Base-by-base conservation (phyloP, 2,113 vertebrate genomes). In the Pseudopodoces humilis region DNA sequence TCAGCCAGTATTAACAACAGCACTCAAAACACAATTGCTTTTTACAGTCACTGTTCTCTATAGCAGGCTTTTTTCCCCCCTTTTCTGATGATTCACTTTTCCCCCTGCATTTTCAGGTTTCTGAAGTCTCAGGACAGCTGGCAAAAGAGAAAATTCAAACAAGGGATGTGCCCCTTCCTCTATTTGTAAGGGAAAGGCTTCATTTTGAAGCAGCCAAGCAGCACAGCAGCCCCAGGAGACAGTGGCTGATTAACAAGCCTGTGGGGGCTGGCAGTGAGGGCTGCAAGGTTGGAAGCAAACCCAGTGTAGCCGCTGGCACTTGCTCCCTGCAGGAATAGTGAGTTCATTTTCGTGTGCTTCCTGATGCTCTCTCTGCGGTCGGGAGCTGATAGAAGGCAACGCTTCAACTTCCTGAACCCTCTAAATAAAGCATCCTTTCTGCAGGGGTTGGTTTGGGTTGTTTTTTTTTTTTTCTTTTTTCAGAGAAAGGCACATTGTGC, bases 401-500 rank as follows among this genome's bases (percentile, higher is more conserved):
- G 25, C 82, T 91, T 86, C 37, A 23, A 71, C 96, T 97, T 96
- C 96, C 96, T 96, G 95, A 84, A 33, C 41, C 69, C 88, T 86
- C 90, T 64, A 88, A 92, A 96, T 88, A 96, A 95, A 95, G 92
- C 94, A 75, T 83, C 92, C 92, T 83, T 97, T 97, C 86, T 96
- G 3, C 4, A 44, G 28, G 64, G 47, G 2, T 55, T 12, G 39
- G 25, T 53, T 37, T 9, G 46, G 50, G 37, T 31, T 59, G 13
- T 10, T 20, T 15, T 25, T 13, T 10, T 20, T 15, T 25, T 43
- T 53, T 41, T 53, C n/a, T 5, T 3, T 7, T 21, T 49, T 16
- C 47, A 64, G 49, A 96, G 85, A 97, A 94, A 81, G 86, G 69
- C 86, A 86, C 90, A 33, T 86, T 97, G 83, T 97, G 19, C 67